phyloP scores from a whole-genome alignment of 2,797 vertebrate genomes.

The Hypotaenidia philippensis region DNA sequence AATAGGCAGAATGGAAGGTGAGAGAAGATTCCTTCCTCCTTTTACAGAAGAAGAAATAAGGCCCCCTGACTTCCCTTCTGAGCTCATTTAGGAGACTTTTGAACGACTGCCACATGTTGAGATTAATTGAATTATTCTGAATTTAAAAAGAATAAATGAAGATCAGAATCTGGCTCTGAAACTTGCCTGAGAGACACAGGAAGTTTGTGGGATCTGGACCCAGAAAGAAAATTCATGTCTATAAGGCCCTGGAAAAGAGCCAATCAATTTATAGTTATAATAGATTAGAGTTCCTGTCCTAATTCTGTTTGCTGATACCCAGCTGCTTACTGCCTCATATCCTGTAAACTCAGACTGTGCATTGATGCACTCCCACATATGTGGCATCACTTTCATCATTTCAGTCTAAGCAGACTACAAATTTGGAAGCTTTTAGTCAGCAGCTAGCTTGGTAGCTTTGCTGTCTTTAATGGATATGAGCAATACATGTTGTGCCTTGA shows the following conservation, averaged over 20 bases:
- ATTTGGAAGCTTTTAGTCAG: conserved; percentile 60
- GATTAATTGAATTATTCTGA: not conserved
- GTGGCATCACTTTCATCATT: not conserved
- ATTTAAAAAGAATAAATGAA: conserved; percentile 1
- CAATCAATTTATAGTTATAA: not conserved
- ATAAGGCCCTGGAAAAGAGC: not conserved
- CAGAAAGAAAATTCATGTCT: conserved; percentile 10
- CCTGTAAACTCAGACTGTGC: conserved; percentile 47
- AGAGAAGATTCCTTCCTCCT: not conserved
- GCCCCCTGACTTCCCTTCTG: not conserved
- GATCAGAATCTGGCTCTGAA: not conserved
- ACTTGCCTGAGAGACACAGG: not conserved
- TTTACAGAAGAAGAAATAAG: not conserved
- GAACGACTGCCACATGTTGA: not conserved
- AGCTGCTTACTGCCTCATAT: conserved; percentile 16
- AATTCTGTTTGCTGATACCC: conserved; percentile 36
- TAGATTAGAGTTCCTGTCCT: conserved; percentile 25
- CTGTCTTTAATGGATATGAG: conserved; percentile 22
- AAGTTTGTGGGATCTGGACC: not conserved
- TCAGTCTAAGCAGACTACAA: not conserved
- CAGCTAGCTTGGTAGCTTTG: conserved; percentile 26
- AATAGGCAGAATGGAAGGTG: not conserved
- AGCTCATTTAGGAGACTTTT: not conserved
- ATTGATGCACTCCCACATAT: conserved; percentile 36
- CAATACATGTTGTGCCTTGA: not conserved